These are phyloP conservation scores for Tylochromis polylepis DNA, from an alignment of 2,113 vertebrate species.

Conservation along the genomic window DNA sequence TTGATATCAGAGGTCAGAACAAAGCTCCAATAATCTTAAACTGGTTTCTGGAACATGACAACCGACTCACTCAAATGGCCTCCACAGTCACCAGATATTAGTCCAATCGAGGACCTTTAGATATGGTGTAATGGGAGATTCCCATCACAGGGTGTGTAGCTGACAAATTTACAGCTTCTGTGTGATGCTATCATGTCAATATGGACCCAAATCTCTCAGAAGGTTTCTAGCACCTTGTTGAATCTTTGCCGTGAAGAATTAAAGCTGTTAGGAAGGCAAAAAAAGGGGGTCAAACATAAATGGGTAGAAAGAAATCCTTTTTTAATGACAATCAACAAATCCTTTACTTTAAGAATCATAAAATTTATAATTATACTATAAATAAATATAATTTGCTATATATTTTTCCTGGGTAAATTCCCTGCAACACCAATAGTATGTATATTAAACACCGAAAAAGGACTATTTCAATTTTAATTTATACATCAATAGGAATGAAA, in stretches of 20 bases:
- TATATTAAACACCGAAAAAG: rapidly evolving
- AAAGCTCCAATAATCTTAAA: not conserved
- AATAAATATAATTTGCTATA: not conserved
- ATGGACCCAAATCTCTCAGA: not conserved
- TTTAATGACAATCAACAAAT: not conserved
- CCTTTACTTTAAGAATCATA: not conserved
- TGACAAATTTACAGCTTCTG: not conserved
- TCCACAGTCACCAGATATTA: not conserved
- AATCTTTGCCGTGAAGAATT: not conserved
- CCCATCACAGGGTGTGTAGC: not conserved
- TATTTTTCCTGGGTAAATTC: no score
- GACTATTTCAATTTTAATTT: not conserved
- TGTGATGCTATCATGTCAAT: not conserved
- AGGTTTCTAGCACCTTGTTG: not conserved
- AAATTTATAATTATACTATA: not conserved
- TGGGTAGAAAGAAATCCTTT: not conserved
- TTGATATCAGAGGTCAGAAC: not conserved
- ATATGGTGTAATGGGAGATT: not conserved
- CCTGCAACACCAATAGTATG: not conserved
- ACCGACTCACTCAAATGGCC: not conserved
- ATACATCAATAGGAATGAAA: not conserved
- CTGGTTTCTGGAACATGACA: not conserved
- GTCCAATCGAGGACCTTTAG: not conserved
- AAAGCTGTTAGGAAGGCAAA: rapidly evolving
- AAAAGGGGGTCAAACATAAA: not conserved